phyloP scores from a whole-genome alignment of 2,113 vertebrate genomes.

The Thunnus maccoyii region DNA sequence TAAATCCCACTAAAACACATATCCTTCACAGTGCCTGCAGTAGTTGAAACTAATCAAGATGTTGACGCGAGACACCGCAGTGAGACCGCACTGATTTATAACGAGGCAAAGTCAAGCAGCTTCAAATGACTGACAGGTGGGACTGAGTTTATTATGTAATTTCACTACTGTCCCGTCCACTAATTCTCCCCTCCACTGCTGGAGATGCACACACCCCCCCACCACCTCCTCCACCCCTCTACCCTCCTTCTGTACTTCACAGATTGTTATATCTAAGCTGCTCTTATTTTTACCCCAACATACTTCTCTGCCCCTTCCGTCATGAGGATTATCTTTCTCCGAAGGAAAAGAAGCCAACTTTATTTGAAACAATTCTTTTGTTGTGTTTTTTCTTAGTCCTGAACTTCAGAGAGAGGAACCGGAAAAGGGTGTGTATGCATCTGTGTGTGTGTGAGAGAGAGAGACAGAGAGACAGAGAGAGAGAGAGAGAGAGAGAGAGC shows the following conservation, averaged over 20 bases:
- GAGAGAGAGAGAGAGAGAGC: too few species aligned
- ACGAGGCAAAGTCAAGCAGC: neutral
- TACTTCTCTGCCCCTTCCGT: neutral
- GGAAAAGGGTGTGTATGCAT: conserved; percentile 5
- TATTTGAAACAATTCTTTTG: conserved; percentile 14
- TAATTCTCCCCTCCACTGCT: neutral
- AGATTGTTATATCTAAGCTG: neutral
- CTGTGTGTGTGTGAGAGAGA: neutral
- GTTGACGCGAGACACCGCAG: neutral
- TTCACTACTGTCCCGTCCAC: neutral
- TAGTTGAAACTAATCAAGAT: conserved; percentile 3
- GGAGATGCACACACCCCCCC: neutral
- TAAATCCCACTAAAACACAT: conserved; percentile 10
- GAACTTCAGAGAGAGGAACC: conserved; percentile 8
- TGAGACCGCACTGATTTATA: too few species aligned
- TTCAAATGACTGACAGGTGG: neutral
- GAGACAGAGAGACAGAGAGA: too few species aligned
- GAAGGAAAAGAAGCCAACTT: neutral
- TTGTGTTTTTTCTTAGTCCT: neutral
- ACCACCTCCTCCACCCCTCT: neutral
- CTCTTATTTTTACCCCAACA: neutral
- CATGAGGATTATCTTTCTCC: conserved; percentile 10
- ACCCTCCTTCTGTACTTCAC: neutral
- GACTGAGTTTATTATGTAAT: conserved; percentile 16
- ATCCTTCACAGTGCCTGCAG: neutral